Base-by-base conservation (phyloP, 1,140 invertebrate genomes). In the Calycopis cecrops region DNA sequence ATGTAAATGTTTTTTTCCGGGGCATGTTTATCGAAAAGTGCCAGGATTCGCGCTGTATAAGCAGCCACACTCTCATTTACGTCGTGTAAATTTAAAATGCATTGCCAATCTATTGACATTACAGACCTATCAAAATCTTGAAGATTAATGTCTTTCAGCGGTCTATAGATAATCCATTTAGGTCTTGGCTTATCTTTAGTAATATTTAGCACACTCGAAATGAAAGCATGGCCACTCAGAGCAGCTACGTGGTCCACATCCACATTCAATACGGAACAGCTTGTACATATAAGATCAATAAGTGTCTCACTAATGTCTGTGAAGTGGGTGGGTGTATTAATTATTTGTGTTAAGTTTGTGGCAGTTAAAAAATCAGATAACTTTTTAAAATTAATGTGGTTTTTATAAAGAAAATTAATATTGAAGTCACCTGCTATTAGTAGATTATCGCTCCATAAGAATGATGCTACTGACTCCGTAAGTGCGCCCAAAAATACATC, bases 151-250 rank as follows among this genome's bases (percentile, higher is more conserved):
- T 37, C 28, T n/a, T 18, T 34, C 11, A 57, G 9, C n/a, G 38
- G n/a, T 44, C 55, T 42, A n/a, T 34, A 16, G 17, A 3, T 16
- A 2, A 52, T 35, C 51, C 40, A 44, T 21, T 9, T 57, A 18
- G 17, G 2, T 9, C 9, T 1, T n/a, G 4, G 10, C 11, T 12
- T 51, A 35, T 18, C 33, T 47, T 37, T 57, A 14, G 6, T 10
- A 8, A 57, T 35, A 9, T 4, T 44, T 14, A 57, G 4, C 12
- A 40, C 37, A 35, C 48, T 44, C 11, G 38, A 18, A 1, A 57
- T 51, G 14, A 57, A 57, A 18, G 48, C 35, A 34, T 57, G 55
- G 17, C 35, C 21, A 51, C 55, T 57, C 9, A 50, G 48, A 10
- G 14, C 35, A 1, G 34, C 7, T 35, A 50, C 21, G 21, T 28